Percentiles rank a stretch among this genome's conserved stretches.
phyloP scores from a whole-genome alignment of 2,888 invertebrate genomes.

The Marronus borbonicus region DNA sequence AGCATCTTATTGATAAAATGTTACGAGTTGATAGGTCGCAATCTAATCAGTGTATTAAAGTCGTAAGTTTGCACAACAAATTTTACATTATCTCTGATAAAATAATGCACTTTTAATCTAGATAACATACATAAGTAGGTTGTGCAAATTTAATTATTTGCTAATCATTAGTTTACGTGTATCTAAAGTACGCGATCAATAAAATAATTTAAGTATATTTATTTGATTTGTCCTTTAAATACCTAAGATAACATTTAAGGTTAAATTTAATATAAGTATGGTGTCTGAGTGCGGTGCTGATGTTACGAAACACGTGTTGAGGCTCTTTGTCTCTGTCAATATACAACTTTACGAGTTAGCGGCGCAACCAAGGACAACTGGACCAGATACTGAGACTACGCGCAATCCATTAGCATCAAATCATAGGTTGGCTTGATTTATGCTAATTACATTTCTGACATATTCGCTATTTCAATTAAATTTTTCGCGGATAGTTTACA shows the following conservation, averaged over 20 bases:
- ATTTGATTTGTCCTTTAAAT: neutral
- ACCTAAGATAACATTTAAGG: neutral
- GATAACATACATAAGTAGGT: slow-evolving; percentile 47
- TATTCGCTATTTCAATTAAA: slow-evolving; percentile 25
- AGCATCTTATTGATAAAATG: neutral
- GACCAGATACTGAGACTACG: slow-evolving; percentile 61
- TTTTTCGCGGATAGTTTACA: slow-evolving; percentile 14
- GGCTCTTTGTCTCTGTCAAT: slow-evolving; percentile 43
- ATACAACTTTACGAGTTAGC: slow-evolving; percentile 47
- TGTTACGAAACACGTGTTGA: slow-evolving; percentile 40
- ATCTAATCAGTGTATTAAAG: no score
- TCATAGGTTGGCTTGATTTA: slow-evolving; percentile 60
- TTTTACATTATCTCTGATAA: slow-evolving; percentile 3
- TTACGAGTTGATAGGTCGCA: no score
- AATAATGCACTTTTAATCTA: slow-evolving; percentile 24
- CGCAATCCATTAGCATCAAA: slow-evolving; percentile 63
- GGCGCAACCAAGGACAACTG: slow-evolving; percentile 63
- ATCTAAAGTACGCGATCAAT: neutral
- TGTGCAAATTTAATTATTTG: slow-evolving; percentile 36
- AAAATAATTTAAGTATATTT: neutral
- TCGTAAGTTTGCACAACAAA: slow-evolving; percentile 5
- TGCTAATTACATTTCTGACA: slow-evolving; percentile 57
- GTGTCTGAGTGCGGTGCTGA: neutral
- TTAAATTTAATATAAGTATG: neutral
- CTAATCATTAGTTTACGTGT: neutral